A percentile compares a stretch with the other conserved stretches of the same genome.
Conservation (phyloP, 1,140 invertebrate genomes). For the Brachystomella parvula region DNA sequence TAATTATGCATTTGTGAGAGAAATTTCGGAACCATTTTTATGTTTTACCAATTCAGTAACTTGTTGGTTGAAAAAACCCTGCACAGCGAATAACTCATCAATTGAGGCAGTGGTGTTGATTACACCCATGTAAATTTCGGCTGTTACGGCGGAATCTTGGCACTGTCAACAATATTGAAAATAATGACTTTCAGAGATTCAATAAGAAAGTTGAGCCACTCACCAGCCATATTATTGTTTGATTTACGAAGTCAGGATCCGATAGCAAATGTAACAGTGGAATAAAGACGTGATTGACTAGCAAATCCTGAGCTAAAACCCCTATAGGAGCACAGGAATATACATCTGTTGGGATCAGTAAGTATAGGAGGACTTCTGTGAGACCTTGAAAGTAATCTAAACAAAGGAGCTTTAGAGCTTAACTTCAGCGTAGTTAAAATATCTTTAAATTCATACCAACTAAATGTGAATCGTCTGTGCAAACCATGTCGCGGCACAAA, state of each 20-base stretch:
- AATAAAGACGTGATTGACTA: conserved; percentile 67
- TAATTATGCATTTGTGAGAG: not conserved
- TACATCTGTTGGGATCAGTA: conserved; percentile 72
- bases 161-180: too few species aligned
- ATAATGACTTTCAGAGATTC: not conserved
- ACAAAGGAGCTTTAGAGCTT: conserved; percentile 41
- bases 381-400: conserved; percentile 75
- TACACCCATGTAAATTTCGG: conserved; percentile 72
- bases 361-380: conserved; percentile 72
- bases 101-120: conserved; percentile 66
- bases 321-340: conserved; percentile 74
- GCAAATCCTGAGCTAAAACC: conserved; percentile 68
- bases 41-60: conserved; percentile 60
- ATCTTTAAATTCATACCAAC: conserved; percentile 42
- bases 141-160: conserved; percentile 63
- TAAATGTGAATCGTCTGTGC: conserved; percentile 46
- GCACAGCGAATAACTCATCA: conserved; percentile 70
- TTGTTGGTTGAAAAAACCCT: conserved; percentile 68
- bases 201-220: conserved; percentile 42
- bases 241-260: conserved; percentile 92
- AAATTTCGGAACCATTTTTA: not conserved
- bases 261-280: conserved; percentile 73
- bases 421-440: not conserved
- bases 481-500: conserved; percentile 51
- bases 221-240: conserved; percentile 81